Evolutionary conservation across 2,113 vertebrate genomes (phyloP).

Genomic region (Myotis davidii): DNA sequence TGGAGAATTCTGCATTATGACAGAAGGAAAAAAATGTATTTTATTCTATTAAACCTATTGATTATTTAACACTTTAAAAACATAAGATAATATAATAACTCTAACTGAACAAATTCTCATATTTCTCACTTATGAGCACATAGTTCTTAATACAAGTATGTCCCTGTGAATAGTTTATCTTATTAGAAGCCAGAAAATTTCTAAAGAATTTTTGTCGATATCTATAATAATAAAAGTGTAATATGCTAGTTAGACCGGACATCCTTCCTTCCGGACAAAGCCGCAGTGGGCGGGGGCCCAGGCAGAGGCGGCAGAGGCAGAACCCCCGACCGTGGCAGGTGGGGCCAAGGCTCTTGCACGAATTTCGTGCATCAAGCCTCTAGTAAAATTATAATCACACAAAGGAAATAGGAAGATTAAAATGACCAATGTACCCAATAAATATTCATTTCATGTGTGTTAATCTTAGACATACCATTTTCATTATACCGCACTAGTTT

Average conservation of each 20-base stretch:
- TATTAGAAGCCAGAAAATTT: constrained; percentile 26
- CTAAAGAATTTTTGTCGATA: neutral
- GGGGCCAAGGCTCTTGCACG: too few relatives aligned
- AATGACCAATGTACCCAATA: neutral
- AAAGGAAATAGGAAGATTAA: neutral
- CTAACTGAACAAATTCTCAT: neutral
- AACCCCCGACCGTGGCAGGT: too few relatives aligned
- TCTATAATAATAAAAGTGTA: too few relatives aligned
- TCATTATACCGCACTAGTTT: neutral
- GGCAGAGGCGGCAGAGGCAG: too few relatives aligned
- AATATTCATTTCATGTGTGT: neutral
- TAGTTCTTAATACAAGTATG: constrained; percentile 17
- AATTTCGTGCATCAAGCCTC: too few relatives aligned
- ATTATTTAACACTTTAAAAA: constrained; percentile 24
- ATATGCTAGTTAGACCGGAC: too few relatives aligned
- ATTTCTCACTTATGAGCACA: neutral
- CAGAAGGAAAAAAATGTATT: constrained; percentile 74
- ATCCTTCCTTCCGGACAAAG: too few relatives aligned
- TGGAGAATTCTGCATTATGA: constrained; percentile 87
- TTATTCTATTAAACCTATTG: neutral
- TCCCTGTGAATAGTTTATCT: neutral
- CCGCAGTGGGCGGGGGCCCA: too few relatives aligned
- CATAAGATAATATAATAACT: neutral
- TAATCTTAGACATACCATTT: neutral
- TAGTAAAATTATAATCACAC: neutral